These are phyloP conservation scores for Drosophila atroscutellata DNA, from an alignment of 2,888 invertebrate species.

Conservation along the genomic window DNA sequence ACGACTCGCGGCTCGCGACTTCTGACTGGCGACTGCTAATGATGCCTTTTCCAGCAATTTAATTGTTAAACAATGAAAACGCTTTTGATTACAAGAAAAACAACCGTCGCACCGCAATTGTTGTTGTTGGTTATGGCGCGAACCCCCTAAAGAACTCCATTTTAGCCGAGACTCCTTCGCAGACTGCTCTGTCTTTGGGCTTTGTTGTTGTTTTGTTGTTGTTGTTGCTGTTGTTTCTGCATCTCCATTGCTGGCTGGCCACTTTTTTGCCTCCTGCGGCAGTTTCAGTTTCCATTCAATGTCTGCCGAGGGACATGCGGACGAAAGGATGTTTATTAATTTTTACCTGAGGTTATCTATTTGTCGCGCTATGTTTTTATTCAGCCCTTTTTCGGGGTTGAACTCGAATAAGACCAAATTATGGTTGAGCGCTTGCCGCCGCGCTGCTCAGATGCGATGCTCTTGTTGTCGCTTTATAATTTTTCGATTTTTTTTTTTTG, in stretches of 20 bases:
- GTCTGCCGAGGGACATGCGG: slow-evolving; percentile 15
- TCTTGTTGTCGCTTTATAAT: slow-evolving; percentile 25
- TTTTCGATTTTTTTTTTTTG: slow-evolving; percentile 2
- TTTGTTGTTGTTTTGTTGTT: slow-evolving; percentile 14
- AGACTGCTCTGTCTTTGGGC: not conserved
- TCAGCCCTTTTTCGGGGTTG: slow-evolving; percentile 65
- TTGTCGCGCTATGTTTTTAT: slow-evolving; percentile 72
- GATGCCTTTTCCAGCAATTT: slow-evolving; percentile 81
- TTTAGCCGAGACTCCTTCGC: not conserved
- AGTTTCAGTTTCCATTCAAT: slow-evolving; percentile 17
- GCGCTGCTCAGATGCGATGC: slow-evolving; percentile 4
- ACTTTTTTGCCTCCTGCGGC: slow-evolving; percentile 41
- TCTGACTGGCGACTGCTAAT: slow-evolving; percentile 65
- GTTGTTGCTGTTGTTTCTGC: slow-evolving; percentile 41
- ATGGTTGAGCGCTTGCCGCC: slow-evolving; percentile 13
- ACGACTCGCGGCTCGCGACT: slow-evolving; percentile 21
- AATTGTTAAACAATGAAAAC: slow-evolving; percentile 81
- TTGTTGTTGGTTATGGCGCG: slow-evolving; percentile 18
- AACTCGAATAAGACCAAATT: slow-evolving; percentile 28
- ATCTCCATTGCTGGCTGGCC: slow-evolving; percentile 6
- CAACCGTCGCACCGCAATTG: slow-evolving; percentile 51
- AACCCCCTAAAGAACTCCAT: slow-evolving; percentile 9
- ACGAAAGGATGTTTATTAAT: slow-evolving; percentile 73
- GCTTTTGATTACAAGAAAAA: slow-evolving; percentile 79
- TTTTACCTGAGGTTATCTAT: slow-evolving; percentile 81